Evolutionary conservation across 92 coral and sea anemone species (phyloP), one percentile per base, ranked within the genome.

Genomic region (Zoanthus gigantus): DNA sequence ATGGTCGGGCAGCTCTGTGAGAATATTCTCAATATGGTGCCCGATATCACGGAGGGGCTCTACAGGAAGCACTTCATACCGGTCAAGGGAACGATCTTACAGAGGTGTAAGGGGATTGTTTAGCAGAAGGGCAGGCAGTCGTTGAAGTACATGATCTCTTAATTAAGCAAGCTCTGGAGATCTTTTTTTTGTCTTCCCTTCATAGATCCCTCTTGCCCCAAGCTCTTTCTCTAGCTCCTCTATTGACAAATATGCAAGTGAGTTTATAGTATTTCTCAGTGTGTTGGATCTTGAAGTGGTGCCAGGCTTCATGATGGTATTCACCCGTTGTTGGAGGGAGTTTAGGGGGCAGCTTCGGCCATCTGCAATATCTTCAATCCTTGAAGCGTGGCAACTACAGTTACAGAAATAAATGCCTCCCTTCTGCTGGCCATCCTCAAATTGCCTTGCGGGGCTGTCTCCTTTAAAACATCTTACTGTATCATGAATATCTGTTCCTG

Each of bases 361-460:
- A 88, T 91, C 82, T 34, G 67, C 89, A 12, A 91, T 23, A 17
- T 75, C 84, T 44, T 88, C 47, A 11, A 71, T 72, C 91, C 54
- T 68, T 68, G 76, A 47, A 47, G 8, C 52, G 52, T 47, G 52
- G 52, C 52, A 65, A 11, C 86, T 89, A 92, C 90, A 72, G 74
- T 78, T 11, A 53, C 89, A 91, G 82, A 78, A 88, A 31, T 47
- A 88, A 86, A 79, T 56, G 14, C 92, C 87, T 5, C 94, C 89
- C 52, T 91, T 88, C 68, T 91, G 94, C 60, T 91, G 94, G 34
- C 94, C 89, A 42, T 85, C 83, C 32, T 91, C 90, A 78, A 83
- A 79, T 76, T 77, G 86, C 60, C 92, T 61, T 61, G 90, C 72
- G 6, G 92, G 94, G 46, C 30, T 88, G 83, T 89, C 94, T 47